Evolutionary conservation across 2,797 vertebrate species (phyloP), one percentile per base, ranked within the genome.

Genomic region (Mallotus villosus): DNA sequence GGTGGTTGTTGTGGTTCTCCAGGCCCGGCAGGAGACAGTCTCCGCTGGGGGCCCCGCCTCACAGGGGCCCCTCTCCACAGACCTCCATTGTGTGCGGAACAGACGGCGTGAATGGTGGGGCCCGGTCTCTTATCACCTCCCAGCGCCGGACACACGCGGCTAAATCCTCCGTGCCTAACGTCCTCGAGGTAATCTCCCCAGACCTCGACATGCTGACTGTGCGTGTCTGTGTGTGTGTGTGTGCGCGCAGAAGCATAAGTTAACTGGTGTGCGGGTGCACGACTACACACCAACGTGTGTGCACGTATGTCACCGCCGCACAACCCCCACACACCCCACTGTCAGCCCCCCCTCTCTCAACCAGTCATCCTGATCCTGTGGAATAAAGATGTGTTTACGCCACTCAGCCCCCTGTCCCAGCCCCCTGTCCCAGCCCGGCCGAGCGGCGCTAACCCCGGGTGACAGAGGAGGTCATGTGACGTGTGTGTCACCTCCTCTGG

Each of bases 101-200:
- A 37, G 67, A 67, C 27, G 2, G 57, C 57, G 57, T 71, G 41
- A 57, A n/a, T 27, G 41, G 16, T 22, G 61, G 51, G 49, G 16
- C 53, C 53, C 22, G 6, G 37, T 8, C 51, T 7, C 49, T 59
- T 60, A 63, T 67, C 74, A 22, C 51, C 69, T 59, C 46, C 19
- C 59, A 55, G 72, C 19, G 62, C 80, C 76, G 78, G 77, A 55
- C 90, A 87, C 82, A 86, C 76, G 59, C 29, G 12, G 84, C 84
- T 90, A 85, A 91, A 90, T 88, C 87, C 83, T 72, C 85, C 86
- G 25, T 91, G 75, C 85, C 83, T 89, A 91, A 92, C 86, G 83
- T 86, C 85, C 88, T 91, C 85, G 85, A 82, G 67, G 67, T 88
- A 87, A 88, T 90, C 88, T 81, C 61, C 14, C 60, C 64, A 61